Evolutionary conservation across 2,888 invertebrate species (phyloP).

Genomic region (Syritta pipiens): DNA sequence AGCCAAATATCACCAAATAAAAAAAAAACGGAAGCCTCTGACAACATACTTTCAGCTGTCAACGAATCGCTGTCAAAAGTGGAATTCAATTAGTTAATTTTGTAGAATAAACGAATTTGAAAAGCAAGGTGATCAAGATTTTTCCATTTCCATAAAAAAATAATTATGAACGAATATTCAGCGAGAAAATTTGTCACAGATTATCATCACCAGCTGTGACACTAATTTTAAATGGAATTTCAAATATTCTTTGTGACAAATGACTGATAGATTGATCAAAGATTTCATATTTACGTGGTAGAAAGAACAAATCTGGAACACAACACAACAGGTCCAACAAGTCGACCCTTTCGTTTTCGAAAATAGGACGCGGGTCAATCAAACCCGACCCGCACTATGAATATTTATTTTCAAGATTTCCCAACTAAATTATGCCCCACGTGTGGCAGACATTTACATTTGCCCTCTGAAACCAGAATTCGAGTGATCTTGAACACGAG

Average conservation of each 20-base stretch:
- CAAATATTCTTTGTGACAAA: not conserved
- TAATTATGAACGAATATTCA: constrained; percentile 6
- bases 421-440: not conserved
- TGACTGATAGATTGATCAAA: not conserved
- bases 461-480: constrained; percentile 6
- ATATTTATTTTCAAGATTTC: constrained; percentile 9
- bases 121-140: not conserved
- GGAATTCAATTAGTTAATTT: no score
- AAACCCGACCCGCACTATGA: not conserved
- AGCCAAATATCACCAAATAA: no score
- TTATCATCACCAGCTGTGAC: constrained; percentile 8
- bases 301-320: no score
- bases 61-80: no score
- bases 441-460: constrained; percentile 11
- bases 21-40: no score
- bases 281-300: not conserved
- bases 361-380: constrained; percentile 6
- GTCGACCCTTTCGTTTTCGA: no score
- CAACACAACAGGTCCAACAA: no score
- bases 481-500: constrained; percentile 7
- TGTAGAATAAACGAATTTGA: not conserved
- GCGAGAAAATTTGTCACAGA: constrained; percentile 5
- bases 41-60: no score
- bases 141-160: not conserved
- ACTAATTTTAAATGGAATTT: not conserved